Conservation (phyloP, 2,113 vertebrate genomes). For the Acanthisitta chloris region DNA sequence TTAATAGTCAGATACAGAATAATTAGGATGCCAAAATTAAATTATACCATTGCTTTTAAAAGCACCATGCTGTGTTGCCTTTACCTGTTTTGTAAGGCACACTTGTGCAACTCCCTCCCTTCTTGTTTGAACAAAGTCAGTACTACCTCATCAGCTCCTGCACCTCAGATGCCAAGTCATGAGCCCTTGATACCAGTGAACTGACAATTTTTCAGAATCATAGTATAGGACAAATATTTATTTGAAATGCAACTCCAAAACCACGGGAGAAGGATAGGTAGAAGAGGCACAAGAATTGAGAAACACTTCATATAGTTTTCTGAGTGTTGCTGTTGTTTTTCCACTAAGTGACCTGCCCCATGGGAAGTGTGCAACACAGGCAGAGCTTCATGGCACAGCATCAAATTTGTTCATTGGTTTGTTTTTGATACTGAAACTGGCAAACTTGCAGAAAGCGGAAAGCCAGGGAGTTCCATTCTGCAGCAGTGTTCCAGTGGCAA, state of each 20-base stretch:
- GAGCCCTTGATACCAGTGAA: background rate
- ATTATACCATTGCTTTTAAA: background rate
- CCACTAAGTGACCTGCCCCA: background rate
- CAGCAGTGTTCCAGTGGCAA: background rate
- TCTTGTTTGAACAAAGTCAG: background rate
- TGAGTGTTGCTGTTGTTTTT: background rate
- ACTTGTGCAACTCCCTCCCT: background rate
- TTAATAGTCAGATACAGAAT: background rate
- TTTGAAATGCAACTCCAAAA: background rate
- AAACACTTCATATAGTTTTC: background rate
- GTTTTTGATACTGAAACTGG: background rate
- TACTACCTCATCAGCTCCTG: background rate
- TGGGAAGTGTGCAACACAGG: background rate
- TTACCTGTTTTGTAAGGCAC: background rate
- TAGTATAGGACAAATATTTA: background rate
- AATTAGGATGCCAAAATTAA: background rate
- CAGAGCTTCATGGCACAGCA: background rate
- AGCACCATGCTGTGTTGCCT: rapidly evolving
- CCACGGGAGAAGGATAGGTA: background rate
- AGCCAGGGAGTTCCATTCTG: background rate
- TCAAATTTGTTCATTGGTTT: background rate
- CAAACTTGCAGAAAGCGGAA: background rate
- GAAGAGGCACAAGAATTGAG: background rate
- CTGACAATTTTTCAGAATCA: background rate
- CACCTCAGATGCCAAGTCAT: background rate